phyloP scores from a whole-genome alignment of 2,113 vertebrate genomes.

The Tupaia chinensis region DNA sequence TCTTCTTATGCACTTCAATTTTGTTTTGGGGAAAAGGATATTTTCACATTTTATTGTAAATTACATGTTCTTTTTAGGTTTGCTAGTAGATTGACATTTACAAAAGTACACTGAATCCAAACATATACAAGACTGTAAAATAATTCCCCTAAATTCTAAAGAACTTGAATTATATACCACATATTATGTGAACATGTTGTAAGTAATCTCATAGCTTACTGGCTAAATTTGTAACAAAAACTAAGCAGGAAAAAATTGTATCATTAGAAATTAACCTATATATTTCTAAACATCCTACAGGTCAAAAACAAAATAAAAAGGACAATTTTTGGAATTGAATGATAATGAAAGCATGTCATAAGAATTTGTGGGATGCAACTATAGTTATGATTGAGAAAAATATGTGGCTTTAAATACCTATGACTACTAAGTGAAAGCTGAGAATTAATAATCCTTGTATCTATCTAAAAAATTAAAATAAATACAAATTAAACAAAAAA shows the following conservation, averaged over 20 bases:
- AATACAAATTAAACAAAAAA: neutral
- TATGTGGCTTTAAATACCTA: neutral
- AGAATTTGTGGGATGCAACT: neutral
- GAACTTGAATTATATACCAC: neutral
- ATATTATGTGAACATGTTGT: neutral
- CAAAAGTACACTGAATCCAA: too few species aligned
- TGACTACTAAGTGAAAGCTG: neutral
- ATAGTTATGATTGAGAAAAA: neutral
- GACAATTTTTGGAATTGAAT: neutral
- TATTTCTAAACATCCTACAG: neutral
- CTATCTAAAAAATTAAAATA: neutral
- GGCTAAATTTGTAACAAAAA: neutral
- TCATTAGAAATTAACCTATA: neutral
- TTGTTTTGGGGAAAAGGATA: neutral
- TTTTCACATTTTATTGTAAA: neutral
- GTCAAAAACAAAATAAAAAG: neutral
- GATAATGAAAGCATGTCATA: neutral
- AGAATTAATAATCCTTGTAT: neutral
- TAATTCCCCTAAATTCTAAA: neutral
- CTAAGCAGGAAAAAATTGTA: neutral
- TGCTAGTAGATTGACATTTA: neutral
- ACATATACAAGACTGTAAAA: neutral
- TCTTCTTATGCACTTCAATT: neutral
- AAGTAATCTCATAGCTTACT: neutral
- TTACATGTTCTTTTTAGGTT: neutral